Evolutionary conservation across 2,888 invertebrate species (phyloP).

Genomic region (Sabatieria punctata): DNA sequence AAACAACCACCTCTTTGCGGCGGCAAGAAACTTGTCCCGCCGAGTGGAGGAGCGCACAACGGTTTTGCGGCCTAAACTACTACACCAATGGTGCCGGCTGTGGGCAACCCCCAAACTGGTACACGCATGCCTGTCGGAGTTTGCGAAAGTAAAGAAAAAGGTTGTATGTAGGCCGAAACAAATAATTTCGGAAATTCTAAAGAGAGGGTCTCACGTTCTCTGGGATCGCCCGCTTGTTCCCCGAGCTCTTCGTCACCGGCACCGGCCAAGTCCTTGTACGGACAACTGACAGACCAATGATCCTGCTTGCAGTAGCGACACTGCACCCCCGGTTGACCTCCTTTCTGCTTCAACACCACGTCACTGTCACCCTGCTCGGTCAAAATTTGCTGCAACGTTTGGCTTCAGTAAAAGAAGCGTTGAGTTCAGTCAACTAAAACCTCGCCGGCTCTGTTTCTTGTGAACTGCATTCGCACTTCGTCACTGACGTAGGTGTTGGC

Average conservation of each 20-base stretch:
- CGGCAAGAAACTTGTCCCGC: no score
- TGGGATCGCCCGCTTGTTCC: no score
- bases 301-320: conserved; percentile 41
- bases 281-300: conserved; percentile 96
- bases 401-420: no score
- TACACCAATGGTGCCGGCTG: no score
- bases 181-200: no score
- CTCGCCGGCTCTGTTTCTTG: conserved; percentile 28
- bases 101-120: neutral
- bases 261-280: conserved; percentile 66
- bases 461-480: conserved; percentile 71
- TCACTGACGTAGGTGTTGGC: conserved; percentile 91
- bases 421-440: no score
- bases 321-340: conserved; percentile 16
- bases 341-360: neutral
- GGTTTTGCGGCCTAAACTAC: no score
- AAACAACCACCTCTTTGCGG: no score
- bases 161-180: no score
- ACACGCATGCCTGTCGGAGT: neutral
- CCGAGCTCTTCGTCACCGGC: conserved; percentile 10
- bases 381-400: conserved; percentile 7
- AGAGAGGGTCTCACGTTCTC: no score
- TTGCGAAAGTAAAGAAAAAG: no score
- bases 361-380: conserved; percentile 11
- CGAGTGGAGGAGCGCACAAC: no score